These are phyloP conservation scores for Rhinichthys klamathensis DNA, from an alignment of 2,113 vertebrate genomes.

Conservation along the genomic window DNA sequence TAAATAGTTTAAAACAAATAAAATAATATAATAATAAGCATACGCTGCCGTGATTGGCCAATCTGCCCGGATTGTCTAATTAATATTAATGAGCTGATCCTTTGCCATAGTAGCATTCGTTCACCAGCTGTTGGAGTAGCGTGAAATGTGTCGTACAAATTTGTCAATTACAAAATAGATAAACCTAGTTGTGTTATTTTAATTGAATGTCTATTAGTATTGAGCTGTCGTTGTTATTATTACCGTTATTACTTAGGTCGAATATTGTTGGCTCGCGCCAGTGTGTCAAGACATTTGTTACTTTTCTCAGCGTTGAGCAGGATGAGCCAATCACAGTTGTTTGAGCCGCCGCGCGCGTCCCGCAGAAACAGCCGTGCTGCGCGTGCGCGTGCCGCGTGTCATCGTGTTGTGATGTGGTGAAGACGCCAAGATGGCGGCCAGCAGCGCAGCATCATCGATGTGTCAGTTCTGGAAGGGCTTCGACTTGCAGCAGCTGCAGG, in stretches of 20 bases:
- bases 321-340: background rate
- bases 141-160: background rate
- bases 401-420: slow-evolving; percentile 46
- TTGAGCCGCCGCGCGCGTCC: background rate
- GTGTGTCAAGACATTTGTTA: background rate
- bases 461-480: slow-evolving; percentile 98
- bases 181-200: background rate
- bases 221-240: too few relatives aligned
- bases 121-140: background rate
- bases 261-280: too few relatives aligned
- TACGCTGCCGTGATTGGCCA: background rate
- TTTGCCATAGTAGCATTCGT: background rate
- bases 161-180: background rate
- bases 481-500: slow-evolving; percentile 97
- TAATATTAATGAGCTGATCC: background rate
- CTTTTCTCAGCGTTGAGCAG: background rate
- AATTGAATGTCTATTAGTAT: background rate
- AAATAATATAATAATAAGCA: too few relatives aligned
- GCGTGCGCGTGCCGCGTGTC: slow-evolving; percentile 72
- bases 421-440: slow-evolving; percentile 90
- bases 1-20: too few relatives aligned
- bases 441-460: slow-evolving; percentile 95
- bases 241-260: too few relatives aligned
- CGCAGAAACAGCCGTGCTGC: too few relatives aligned
- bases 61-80: background rate